A percentile compares a stretch with the other conserved stretches of the same genome.
Conservation (phyloP, 2,113 vertebrate species). For the Galemys pyrenaicus region DNA sequence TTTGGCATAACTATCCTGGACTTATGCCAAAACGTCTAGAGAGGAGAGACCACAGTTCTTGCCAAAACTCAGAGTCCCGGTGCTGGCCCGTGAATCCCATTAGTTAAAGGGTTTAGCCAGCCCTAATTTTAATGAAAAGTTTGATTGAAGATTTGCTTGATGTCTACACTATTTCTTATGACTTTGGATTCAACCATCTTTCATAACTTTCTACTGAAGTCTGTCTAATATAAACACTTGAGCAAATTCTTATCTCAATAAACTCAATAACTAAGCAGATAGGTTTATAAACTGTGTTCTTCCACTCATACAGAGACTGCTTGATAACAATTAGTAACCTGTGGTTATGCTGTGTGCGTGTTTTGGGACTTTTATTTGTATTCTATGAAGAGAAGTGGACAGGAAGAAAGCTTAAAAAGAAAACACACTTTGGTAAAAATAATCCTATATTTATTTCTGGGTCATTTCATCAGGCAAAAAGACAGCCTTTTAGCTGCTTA, state of each 20-base stretch:
- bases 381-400: background rate
- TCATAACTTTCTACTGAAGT: background rate
- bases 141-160: slow-evolving; percentile 62
- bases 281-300: background rate
- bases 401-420: slow-evolving; percentile 22
- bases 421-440: slow-evolving; percentile 51
- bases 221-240: background rate
- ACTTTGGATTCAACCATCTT: slow-evolving; percentile 56
- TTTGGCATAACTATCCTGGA: slow-evolving; percentile 63
- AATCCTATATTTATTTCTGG: slow-evolving; percentile 55
- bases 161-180: slow-evolving; percentile 38
- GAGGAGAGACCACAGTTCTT: slow-evolving; percentile 71
- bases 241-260: slow-evolving; percentile 54
- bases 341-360: background rate
- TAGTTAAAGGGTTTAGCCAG: slow-evolving; percentile 75
- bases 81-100: slow-evolving; percentile 67
- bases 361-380: background rate
- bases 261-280: background rate
- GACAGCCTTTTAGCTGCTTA: slow-evolving; percentile 44
- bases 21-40: slow-evolving; percentile 66
- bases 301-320: background rate
- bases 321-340: slow-evolving; percentile 5
- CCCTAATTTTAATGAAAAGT: slow-evolving; percentile 76
- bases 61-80: slow-evolving; percentile 70
- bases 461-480: slow-evolving; percentile 56